phyloP scores from a whole-genome alignment of 2,113 vertebrate species.

The Capreolus pygargus region DNA sequence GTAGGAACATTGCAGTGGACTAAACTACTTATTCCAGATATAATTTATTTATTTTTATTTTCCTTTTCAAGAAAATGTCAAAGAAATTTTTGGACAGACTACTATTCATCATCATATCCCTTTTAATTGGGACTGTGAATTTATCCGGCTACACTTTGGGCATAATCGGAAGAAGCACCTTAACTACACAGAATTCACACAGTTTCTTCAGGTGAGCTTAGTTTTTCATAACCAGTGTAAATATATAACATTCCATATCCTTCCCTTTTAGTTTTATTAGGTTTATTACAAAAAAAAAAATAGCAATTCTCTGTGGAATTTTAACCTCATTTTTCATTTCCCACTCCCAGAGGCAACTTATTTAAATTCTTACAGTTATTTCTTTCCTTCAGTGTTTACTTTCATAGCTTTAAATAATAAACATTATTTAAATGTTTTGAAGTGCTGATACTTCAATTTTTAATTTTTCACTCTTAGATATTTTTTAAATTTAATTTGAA shows the following conservation, averaged over 20 bases:
- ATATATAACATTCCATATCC: background rate
- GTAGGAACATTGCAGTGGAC: slow-evolving; percentile 71
- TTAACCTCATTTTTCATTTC: background rate
- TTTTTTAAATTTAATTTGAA: background rate
- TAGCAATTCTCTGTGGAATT: background rate
- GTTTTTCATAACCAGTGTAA: slow-evolving; percentile 10
- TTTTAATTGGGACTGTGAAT: slow-evolving; percentile 98
- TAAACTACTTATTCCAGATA: slow-evolving; percentile 46
- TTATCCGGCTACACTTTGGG: slow-evolving; percentile 96
- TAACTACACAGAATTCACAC: slow-evolving; percentile 94
- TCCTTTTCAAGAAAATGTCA: slow-evolving; percentile 91
- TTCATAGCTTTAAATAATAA: background rate
- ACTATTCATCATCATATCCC: slow-evolving; percentile 95
- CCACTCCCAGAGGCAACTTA: background rate
- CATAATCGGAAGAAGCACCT: slow-evolving; percentile 94
- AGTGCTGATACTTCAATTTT: background rate
- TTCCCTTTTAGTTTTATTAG: slow-evolving; percentile 16
- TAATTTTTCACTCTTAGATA: background rate
- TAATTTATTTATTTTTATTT: slow-evolving; percentile 76
- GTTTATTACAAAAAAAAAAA: slow-evolving; percentile 26
- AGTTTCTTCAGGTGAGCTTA: slow-evolving; percentile 94
- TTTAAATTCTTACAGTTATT: background rate
- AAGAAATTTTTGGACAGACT: slow-evolving; percentile 97
- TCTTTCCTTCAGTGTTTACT: background rate
- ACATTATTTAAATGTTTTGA: background rate